phyloP scores from a whole-genome alignment of 2,888 invertebrate genomes.

The Amaurobius ferox region DNA sequence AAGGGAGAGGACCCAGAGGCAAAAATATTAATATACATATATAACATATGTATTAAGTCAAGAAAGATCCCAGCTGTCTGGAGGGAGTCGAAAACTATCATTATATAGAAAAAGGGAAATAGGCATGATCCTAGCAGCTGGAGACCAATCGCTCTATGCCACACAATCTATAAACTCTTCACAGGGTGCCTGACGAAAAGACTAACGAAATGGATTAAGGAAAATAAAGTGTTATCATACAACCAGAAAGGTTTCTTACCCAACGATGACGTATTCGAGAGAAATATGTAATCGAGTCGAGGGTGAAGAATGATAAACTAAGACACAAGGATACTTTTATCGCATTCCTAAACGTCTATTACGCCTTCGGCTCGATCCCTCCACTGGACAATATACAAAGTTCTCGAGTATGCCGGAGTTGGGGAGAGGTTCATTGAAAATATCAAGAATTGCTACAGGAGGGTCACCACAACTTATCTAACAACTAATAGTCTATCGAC shows the following conservation, averaged over 20 bases:
- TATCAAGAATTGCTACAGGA: not conserved
- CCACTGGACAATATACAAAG: not conserved
- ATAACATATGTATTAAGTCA: no score
- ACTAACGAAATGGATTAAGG: not conserved
- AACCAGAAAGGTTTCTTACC: not conserved
- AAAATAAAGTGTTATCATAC: not conserved
- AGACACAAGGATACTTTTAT: no score
- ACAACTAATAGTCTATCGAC: not conserved
- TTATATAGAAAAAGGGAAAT: no score
- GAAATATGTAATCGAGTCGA: not conserved
- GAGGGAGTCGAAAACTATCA: no score
- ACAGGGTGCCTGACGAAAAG: conserved; percentile 10
- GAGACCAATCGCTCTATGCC: not conserved
- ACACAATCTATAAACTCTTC: conserved; percentile 5
- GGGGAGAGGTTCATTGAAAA: not conserved
- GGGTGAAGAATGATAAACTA: not conserved
- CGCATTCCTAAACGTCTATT: no score
- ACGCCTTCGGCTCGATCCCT: no score
- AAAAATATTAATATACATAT: no score
- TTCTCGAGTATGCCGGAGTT: not conserved
- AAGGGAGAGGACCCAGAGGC: no score
- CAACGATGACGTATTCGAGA: not conserved
- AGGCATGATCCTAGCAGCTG: not conserved
- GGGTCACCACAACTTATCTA: not conserved
- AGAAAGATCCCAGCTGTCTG: no score